phyloP scores from a whole-genome alignment of 2,113 vertebrate species.

The Amblyornis subalaris region DNA sequence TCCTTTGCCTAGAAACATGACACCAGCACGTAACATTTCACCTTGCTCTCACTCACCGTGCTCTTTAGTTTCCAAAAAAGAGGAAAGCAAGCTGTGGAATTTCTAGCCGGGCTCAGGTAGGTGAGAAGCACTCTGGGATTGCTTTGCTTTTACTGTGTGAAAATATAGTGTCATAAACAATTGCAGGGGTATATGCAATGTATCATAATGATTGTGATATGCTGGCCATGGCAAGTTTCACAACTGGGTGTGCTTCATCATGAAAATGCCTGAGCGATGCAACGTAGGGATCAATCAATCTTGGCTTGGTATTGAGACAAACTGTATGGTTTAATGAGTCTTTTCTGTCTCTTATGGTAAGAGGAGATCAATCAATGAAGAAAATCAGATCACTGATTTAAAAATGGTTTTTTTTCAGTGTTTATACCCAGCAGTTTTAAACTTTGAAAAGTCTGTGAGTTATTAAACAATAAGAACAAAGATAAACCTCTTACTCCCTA shows the following conservation, averaged over 20 bases:
- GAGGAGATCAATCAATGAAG: slow-evolving; percentile 62
- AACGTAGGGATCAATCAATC: slow-evolving; percentile 4
- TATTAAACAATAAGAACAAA: neutral
- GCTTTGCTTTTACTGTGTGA: neutral
- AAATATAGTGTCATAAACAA: neutral
- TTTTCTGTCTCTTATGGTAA: neutral
- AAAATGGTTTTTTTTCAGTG: neutral
- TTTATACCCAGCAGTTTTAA: slow-evolving; percentile 54
- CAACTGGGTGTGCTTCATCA: neutral
- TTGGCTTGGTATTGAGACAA: neutral
- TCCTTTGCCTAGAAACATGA: neutral
- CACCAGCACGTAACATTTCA: neutral
- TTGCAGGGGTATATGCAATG: neutral
- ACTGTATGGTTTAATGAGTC: neutral
- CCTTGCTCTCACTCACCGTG: neutral
- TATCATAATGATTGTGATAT: neutral
- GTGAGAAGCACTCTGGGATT: neutral
- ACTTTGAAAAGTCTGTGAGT: slow-evolving; percentile 15
- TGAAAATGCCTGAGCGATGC: neutral
- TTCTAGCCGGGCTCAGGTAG: neutral
- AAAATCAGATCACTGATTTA: slow-evolving; percentile 67
- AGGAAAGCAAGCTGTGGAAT: neutral
- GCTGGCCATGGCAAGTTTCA: neutral
- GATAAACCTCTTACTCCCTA: neutral
- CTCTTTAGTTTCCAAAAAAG: neutral